A percentile compares a stretch with the other conserved stretches of the same genome.
Conservation (phyloP, 2,888 invertebrate genomes). For the Philaethria dido region DNA sequence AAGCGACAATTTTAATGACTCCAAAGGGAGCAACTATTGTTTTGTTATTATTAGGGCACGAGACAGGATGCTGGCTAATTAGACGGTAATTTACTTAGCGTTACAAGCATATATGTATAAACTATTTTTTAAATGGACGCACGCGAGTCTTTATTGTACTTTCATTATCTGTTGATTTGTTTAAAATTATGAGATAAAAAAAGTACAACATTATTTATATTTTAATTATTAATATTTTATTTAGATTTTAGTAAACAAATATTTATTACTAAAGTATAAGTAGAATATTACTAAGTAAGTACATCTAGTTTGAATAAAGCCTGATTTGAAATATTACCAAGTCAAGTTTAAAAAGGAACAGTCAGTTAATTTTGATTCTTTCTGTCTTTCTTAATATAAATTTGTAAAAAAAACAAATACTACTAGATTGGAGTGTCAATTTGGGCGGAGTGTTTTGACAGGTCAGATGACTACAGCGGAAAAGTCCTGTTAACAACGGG, state of each 20-base stretch:
- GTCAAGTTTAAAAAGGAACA: background rate
- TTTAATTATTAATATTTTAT: no score
- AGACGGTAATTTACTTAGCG: slow-evolving; percentile 71
- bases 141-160: slow-evolving; percentile 17
- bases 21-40: slow-evolving; percentile 74
- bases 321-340: background rate
- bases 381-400: slow-evolving; percentile 3
- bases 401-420: background rate
- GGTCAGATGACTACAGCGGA: slow-evolving; percentile 57
- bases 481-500: slow-evolving; percentile 32
- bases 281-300: no score
- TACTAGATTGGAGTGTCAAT: slow-evolving; percentile 17
- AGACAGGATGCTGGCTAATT: slow-evolving; percentile 81
- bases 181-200: background rate
- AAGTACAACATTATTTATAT: no score
- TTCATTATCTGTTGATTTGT: slow-evolving; percentile 12
- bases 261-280: no score
- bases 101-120: slow-evolving; percentile 57
- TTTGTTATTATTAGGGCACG: slow-evolving; percentile 81
- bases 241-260: no score
- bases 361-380: background rate
- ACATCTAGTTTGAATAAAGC: background rate
- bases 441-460: slow-evolving; percentile 77
- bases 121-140: slow-evolving; percentile 37
- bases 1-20: slow-evolving; percentile 70